Evolutionary conservation across 2,888 invertebrate genomes (phyloP), one percentile per base, ranked within the genome.

Genomic region (Trichogramma dendrolimi): DNA sequence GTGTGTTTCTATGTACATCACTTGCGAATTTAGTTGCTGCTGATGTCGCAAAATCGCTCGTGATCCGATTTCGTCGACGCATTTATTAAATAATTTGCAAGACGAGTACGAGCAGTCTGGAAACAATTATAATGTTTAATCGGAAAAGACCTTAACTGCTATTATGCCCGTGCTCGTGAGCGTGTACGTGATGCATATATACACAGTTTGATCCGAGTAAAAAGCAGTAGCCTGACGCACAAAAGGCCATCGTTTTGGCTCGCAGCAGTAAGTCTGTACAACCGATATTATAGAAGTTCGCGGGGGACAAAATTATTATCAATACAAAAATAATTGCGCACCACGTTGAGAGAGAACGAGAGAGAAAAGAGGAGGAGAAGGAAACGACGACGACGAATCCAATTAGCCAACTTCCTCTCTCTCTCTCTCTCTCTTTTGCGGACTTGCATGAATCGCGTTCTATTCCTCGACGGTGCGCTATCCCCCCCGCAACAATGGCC

Each of bases 391-490:
- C 63, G 60, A 61, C 55, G 65, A 58, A 66, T 67, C 67, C 70
- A 74, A 74, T 75, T 72, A 71, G 59, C 67, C 64, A 53, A 68
- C 71, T 68, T 72, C 71, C 72, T 69, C 66, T 61, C 27, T 27
- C 27, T 27, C 27, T 14, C 14, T 27, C 27, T 27, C 27, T 27
- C 27, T 27, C 27, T 27, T 27, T 27, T 27, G 27, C 27, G 27
- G 68, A 70, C 68, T 70, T 65, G 60, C 66, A 68, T 68, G 70
- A 73, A 73, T 73, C 71, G 70, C 67, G 67, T 69, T 68, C 69
- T 68, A 67, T 71, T 72, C 69, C 67, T 58, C 62, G 64, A 68
- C 67, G 61, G 14, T 27, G 67, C 67, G 65, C 66, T 14, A 50
- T 4, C 43, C 6, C 5, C 38, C 6, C 27, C 52, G 49, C 66